phyloP scores from a whole-genome alignment of 2,888 invertebrate genomes.

The Bombylius discolor region DNA sequence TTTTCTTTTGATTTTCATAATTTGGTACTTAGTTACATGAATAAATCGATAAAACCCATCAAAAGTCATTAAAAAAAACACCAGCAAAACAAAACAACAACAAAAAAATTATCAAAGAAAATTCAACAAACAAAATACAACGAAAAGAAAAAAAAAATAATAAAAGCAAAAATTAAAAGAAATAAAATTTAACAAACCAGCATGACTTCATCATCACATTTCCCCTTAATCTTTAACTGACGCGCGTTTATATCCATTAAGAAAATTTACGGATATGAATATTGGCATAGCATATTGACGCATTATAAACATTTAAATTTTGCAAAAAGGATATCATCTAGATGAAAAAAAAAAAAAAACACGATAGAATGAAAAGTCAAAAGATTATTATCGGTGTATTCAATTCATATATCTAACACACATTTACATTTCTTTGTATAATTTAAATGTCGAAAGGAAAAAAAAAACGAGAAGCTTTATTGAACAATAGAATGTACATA shows the following conservation, averaged over 20 bases:
- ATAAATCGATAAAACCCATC: background rate
- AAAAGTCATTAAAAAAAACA: background rate
- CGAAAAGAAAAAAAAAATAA: background rate
- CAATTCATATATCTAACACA: no score
- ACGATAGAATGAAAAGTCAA: no score
- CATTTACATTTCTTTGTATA: no score
- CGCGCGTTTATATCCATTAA: constrained; percentile 2
- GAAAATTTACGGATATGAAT: constrained; percentile 12
- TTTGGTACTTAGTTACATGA: no score
- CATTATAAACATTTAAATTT: constrained; percentile 8
- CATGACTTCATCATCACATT: background rate
- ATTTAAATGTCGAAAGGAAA: no score
- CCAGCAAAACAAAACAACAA: background rate
- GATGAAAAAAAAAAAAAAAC: background rate
- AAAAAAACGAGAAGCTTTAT: no score
- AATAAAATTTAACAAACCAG: constrained; percentile 3
- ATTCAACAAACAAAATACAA: background rate
- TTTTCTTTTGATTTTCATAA: no score
- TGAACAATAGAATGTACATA: no score
- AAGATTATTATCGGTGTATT: no score
- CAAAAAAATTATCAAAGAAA: background rate
- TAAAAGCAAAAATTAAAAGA: background rate
- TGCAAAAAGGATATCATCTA: background rate
- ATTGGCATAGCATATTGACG: constrained; percentile 13
- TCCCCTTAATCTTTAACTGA: constrained; percentile 1